Percentiles rank a stretch among this genome's conserved stretches.
Evolutionary conservation across 1,140 invertebrate genomes (phyloP).

Genomic region (Diuraphis noxia): DNA sequence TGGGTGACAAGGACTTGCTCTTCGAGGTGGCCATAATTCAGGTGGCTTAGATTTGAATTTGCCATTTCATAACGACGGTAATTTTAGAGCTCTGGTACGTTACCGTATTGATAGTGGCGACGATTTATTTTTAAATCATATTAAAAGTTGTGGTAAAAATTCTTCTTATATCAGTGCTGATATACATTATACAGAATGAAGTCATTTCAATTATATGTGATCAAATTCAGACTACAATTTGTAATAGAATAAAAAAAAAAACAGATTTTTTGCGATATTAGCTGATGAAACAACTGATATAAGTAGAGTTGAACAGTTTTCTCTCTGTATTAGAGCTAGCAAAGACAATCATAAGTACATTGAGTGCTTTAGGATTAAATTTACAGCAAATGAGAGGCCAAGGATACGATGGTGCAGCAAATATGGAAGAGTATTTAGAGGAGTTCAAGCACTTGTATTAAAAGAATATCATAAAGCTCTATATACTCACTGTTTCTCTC

Average conservation of each 20-base stretch:
- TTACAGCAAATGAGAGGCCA: neutral
- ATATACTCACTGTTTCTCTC: neutral
- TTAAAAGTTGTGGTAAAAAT: neutral
- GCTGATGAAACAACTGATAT: neutral
- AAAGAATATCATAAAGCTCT: neutral
- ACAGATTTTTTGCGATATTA: neutral
- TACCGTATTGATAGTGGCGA: neutral
- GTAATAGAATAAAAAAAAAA: neutral
- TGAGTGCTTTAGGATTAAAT: neutral
- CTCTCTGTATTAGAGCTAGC: neutral
- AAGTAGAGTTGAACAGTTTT: neutral
- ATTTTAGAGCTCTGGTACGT: neutral
- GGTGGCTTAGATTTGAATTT: neutral
- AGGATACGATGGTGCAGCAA: neutral
- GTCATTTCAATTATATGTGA: slow-evolving; percentile 1
- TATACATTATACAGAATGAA: slow-evolving; percentile 25
- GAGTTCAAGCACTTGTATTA: slow-evolving; percentile 8
- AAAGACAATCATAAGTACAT: neutral
- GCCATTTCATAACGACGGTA: neutral
- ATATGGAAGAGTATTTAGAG: neutral
- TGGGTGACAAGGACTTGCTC: neutral
- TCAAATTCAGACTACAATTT: neutral
- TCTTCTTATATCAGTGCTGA: slow-evolving; percentile 5
- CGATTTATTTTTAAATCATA: slow-evolving; percentile 19
- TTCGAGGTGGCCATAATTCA: neutral